phyloP scores from a whole-genome alignment of 2,797 vertebrate genomes.

The Gymnothorax javanicus region DNA sequence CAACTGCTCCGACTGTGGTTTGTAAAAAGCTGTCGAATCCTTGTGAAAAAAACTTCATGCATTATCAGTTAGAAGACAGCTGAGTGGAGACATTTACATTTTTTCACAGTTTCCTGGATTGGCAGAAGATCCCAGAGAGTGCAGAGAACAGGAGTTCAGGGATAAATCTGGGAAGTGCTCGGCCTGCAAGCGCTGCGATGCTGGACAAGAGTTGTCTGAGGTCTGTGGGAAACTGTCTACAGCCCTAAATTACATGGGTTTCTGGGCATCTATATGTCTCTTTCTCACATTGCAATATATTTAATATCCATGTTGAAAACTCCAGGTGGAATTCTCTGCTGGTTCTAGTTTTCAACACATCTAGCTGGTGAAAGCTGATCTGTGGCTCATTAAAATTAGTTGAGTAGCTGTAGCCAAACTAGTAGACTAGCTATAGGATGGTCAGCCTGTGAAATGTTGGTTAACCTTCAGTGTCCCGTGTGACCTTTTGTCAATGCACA shows the following conservation, averaged over 20 bases:
- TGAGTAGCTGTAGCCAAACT: too few species aligned
- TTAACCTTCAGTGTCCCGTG: too few species aligned
- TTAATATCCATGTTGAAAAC: too few species aligned
- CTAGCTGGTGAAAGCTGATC: too few species aligned
- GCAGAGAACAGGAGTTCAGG: conserved; percentile 91
- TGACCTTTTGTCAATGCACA: too few species aligned
- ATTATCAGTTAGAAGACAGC: not conserved
- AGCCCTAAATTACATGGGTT: not conserved
- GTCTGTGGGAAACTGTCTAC: conserved; percentile 60
- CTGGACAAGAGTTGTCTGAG: conserved; percentile 95
- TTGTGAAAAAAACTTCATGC: not conserved
- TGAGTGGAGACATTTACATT: not conserved
- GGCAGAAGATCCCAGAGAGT: conserved; percentile 83
- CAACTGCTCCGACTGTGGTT: not conserved
- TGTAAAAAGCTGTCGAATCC: not conserved
- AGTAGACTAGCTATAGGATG: too few species aligned
- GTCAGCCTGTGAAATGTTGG: too few species aligned
- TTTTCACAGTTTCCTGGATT: conserved; percentile 61
- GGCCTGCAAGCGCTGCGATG: conserved; percentile 88
- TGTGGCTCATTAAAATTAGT: too few species aligned
- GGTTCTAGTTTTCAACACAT: too few species aligned
- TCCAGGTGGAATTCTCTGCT: too few species aligned
- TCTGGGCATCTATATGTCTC: not conserved
- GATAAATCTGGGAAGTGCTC: conserved; percentile 83
- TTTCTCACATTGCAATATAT: too few species aligned